Evolutionary conservation across 2,113 vertebrate genomes (phyloP), one percentile per base, ranked within the genome.

Genomic region (Phocoena sinus): DNA sequence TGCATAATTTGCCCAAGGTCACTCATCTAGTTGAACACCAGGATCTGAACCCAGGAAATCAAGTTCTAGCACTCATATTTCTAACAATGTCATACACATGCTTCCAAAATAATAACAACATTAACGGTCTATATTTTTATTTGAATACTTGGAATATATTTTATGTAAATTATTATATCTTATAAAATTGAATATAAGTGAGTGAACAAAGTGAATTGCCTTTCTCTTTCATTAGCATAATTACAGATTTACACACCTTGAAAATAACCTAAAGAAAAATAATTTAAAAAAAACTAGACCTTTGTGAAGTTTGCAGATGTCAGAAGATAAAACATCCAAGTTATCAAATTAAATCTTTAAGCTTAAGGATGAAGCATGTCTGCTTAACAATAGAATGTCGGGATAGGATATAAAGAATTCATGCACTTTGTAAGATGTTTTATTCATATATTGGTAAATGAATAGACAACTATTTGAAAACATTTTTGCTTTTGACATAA

Each of bases 381-480:
- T 94, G 26, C 25, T 65, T 81, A 93, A 95, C 38, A 92, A 73
- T 23, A 87, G 6, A 80, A 63, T 9, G 5, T 33, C 0, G 1
- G 31, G 47, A 68, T 26, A 68, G 4, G 74, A 36, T 67, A 82
- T 92, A 95, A 94, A 97, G 31, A 93, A 94, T 84, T 92, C 41
- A 87, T 89, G 6, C 2, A 91, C 33, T 84, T 9, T 80, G 18
- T 82, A 70, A 91, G 50, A 87, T 95, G 56, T 97, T 97, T 93
- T 93, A 91, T 85, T 93, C 44, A 89, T 93, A n/a, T 94, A 71
- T 91, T 82, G 38, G 38, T 87, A 92, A 94, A 65, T 96, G n/a
- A 82, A 94, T 97, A 44, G 0, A 71, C 84, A 87, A 41, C 28
- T 83, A 63, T 79, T 96, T 89, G 76, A 94, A 91, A 95, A 56